These are phyloP conservation scores for Branchellion lobata DNA, from an alignment of 2,888 invertebrate species.

Conservation along the genomic window DNA sequence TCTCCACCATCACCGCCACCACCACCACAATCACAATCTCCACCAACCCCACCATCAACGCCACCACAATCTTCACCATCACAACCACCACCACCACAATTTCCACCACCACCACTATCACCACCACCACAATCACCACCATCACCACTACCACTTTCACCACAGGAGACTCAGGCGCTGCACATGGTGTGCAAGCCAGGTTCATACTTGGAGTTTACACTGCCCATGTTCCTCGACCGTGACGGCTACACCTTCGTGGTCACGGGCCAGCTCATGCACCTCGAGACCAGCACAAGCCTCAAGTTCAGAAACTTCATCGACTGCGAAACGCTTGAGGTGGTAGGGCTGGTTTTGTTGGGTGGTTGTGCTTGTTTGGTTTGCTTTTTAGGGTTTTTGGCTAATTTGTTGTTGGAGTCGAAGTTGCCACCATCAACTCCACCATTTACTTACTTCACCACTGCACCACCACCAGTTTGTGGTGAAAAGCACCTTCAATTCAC, in stretches of 20 bases:
- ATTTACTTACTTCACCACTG: too few species aligned
- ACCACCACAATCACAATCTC: too few species aligned
- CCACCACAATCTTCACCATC: too few species aligned
- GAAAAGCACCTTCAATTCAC: slow-evolving; percentile 82
- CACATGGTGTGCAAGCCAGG: slow-evolving; percentile 93
- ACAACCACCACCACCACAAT: too few species aligned
- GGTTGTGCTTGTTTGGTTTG: not conserved
- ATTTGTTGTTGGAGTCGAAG: too few species aligned
- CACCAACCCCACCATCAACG: too few species aligned
- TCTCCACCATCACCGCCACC: too few species aligned
- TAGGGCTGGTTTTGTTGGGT: not conserved
- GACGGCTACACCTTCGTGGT: slow-evolving; percentile 89
- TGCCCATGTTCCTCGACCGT: slow-evolving; percentile 82
- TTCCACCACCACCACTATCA: not conserved
- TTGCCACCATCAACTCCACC: too few species aligned
- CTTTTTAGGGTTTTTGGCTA: too few species aligned
- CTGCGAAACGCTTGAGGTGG: slow-evolving; percentile 82
- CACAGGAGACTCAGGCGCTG: slow-evolving; percentile 88
- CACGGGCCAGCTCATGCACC: slow-evolving; percentile 85
- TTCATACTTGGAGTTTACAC: slow-evolving; percentile 90
- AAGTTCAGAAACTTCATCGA: slow-evolving; percentile 87
- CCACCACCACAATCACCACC: slow-evolving; percentile 51
- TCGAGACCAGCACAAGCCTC: slow-evolving; percentile 92
- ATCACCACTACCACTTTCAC: not conserved
- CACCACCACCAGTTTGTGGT: slow-evolving; percentile 81